These are phyloP conservation scores for Reticulitermes speratus DNA, from an alignment of 1,140 invertebrate species.

Conservation along the genomic window DNA sequence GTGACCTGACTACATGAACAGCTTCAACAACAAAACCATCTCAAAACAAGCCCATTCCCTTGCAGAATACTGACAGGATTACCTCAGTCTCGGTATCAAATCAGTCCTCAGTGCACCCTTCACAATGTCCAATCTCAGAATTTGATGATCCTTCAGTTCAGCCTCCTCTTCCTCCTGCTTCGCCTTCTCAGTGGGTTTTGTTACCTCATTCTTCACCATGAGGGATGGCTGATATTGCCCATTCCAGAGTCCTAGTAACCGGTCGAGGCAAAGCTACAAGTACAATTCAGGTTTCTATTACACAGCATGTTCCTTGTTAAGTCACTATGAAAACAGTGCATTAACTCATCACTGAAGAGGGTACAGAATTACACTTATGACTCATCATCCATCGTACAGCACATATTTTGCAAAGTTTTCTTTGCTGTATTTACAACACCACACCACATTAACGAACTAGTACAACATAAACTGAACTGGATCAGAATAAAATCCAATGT, in stretches of 20 bases:
- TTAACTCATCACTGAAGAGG: too few relatives aligned
- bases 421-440: too few relatives aligned
- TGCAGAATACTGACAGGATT: constrained; percentile 23
- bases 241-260: constrained; percentile 63
- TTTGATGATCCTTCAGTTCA: constrained; percentile 78
- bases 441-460: too few relatives aligned
- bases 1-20: too few relatives aligned
- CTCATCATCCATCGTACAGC: too few relatives aligned
- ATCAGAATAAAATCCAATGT: too few relatives aligned
- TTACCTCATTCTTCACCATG: constrained; percentile 37
- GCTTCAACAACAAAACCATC: not conserved
- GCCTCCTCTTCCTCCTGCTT: constrained; percentile 61
- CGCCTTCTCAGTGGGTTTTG: constrained; percentile 41
- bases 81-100: constrained; percentile 68
- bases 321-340: too few relatives aligned
- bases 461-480: too few relatives aligned
- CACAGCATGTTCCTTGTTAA: too few relatives aligned
- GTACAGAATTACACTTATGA: too few relatives aligned
- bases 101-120: constrained; percentile 73
- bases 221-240: constrained; percentile 63
- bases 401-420: too few relatives aligned
- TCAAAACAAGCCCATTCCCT: not conserved
- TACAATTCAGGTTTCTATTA: not conserved
- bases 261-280: constrained; percentile 57
- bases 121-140: constrained; percentile 74